Evolutionary conservation across 2,113 vertebrate species (phyloP).

Genomic region (Megaptera novaeangliae): DNA sequence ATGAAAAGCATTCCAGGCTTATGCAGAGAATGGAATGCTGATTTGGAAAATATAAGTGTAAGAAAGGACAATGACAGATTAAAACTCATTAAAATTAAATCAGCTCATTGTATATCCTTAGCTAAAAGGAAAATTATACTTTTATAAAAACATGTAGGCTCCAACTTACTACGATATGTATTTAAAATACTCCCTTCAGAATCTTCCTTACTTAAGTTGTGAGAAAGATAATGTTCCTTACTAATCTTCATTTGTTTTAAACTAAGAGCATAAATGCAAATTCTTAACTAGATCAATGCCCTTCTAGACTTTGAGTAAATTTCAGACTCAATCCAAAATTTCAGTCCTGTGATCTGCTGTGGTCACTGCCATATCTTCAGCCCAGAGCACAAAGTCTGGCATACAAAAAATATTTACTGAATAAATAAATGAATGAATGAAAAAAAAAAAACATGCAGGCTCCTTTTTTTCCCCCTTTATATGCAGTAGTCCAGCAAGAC

Average conservation of each 20-base stretch:
- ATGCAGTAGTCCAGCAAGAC: slow-evolving; percentile 15
- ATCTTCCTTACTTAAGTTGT: background rate
- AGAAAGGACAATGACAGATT: slow-evolving; percentile 66
- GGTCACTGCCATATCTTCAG: background rate
- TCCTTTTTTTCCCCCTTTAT: background rate
- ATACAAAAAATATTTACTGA: background rate
- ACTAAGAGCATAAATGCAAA: background rate
- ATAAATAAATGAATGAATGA: too few relatives aligned
- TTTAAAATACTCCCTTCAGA: background rate
- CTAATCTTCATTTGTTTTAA: background rate
- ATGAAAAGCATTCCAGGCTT: slow-evolving; percentile 4
- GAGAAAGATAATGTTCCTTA: background rate
- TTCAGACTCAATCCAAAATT: background rate
- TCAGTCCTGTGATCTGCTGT: background rate
- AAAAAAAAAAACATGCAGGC: background rate
- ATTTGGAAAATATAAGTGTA: slow-evolving; percentile 61
- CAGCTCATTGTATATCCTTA: slow-evolving; percentile 54
- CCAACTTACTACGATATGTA: background rate
- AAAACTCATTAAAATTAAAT: slow-evolving; percentile 71
- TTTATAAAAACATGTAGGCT: slow-evolving; percentile 48
- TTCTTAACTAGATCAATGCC: background rate
- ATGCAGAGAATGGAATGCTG: slow-evolving; percentile 51
- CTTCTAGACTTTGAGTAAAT: background rate
- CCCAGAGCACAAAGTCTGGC: background rate
- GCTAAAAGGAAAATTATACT: slow-evolving; percentile 62